Evolutionary conservation across 2,113 vertebrate species (phyloP).

Genomic region (Pterocles burchelli): DNA sequence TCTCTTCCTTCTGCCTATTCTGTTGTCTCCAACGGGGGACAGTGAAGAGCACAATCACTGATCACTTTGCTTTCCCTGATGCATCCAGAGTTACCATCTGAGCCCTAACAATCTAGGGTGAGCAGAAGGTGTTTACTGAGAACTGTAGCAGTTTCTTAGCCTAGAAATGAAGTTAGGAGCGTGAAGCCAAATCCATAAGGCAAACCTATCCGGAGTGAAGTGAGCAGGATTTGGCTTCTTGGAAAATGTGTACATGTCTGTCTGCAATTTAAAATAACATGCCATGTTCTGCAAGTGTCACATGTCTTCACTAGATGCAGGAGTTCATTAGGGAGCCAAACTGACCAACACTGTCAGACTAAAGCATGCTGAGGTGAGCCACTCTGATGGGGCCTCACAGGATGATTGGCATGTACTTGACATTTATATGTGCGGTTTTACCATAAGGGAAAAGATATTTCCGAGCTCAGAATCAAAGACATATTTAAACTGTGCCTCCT

Average conservation of each 20-base stretch:
- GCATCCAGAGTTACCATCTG: fast-evolving
- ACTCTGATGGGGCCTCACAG: background rate
- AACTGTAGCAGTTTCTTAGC: background rate
- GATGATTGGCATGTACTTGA: background rate
- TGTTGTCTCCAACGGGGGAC: background rate
- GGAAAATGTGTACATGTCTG: background rate
- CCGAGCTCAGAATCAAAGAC: background rate
- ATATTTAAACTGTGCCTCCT: background rate
- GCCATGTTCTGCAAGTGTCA: background rate
- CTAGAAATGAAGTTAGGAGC: background rate
- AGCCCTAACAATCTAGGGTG: background rate
- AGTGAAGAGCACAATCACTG: background rate
- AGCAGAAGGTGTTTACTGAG: background rate
- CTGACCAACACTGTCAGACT: background rate
- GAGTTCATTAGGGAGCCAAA: background rate
- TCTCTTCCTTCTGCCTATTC: background rate
- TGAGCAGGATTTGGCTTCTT: background rate
- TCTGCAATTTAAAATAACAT: background rate
- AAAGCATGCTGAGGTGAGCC: background rate
- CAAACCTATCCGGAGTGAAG: background rate
- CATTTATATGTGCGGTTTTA: background rate
- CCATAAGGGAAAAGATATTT: background rate
- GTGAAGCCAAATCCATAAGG: background rate
- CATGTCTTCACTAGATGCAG: fast-evolving
- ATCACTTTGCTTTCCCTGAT: background rate